Conservation (phyloP, 1,140 invertebrate species). For the Drosophila leontia region DNA sequence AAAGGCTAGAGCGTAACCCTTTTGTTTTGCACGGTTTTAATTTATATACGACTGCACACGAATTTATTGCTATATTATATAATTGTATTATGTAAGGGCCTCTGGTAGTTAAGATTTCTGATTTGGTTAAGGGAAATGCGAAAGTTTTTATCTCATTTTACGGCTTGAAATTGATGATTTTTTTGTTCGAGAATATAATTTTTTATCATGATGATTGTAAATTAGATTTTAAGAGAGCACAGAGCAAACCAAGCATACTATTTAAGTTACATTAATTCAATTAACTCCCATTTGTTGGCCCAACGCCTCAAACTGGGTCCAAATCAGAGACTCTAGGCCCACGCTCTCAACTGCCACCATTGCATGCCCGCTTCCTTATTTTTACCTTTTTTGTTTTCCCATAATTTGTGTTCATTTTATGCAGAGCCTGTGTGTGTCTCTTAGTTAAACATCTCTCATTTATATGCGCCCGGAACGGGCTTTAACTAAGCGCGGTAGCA, state of each 20-base stretch:
- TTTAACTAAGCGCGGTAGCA: conserved; percentile 64
- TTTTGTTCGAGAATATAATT: neutral
- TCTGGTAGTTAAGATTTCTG: conserved; percentile 40
- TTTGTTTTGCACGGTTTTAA: conserved; percentile 71
- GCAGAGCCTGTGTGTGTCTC: conserved; percentile 70
- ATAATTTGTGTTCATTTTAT: conserved; percentile 56
- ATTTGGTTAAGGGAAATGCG: conserved; percentile 18
- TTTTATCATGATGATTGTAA: neutral
- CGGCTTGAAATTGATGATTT: neutral
- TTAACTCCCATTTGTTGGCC: conserved; percentile 5
- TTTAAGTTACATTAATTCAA: conserved; percentile 10
- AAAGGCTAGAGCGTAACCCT: conserved; percentile 53
- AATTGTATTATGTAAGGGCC: conserved; percentile 58
- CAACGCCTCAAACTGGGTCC: conserved; percentile 11
- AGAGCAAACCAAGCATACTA: neutral
- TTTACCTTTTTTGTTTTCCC: conserved; percentile 19
- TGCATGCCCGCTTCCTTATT: conserved; percentile 36
- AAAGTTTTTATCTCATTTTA: conserved; percentile 10
- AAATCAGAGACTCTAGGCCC: conserved; percentile 35
- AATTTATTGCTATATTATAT: conserved; percentile 81
- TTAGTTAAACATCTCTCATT: conserved; percentile 83
- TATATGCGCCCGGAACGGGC: conserved; percentile 63
- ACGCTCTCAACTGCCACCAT: conserved; percentile 43
- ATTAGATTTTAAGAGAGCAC: neutral
- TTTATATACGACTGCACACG: conserved; percentile 61